A percentile compares a stretch with the other conserved stretches of the same genome.
phyloP scores from a whole-genome alignment of 2,888 invertebrate species.

The Thymelicus lineola region DNA sequence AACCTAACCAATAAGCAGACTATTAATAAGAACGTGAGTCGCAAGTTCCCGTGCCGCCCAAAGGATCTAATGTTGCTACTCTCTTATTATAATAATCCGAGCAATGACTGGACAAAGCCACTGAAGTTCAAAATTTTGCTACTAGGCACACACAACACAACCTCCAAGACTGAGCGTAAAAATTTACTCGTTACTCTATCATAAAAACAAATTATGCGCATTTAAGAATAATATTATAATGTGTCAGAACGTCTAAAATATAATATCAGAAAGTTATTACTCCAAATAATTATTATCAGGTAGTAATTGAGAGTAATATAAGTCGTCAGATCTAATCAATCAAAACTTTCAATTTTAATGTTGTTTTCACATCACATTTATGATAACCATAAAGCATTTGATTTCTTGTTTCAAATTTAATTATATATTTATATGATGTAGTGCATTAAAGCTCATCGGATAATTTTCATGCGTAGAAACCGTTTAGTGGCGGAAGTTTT shows the following conservation, averaged over 20 bases:
- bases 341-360: slow-evolving; percentile 32
- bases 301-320: slow-evolving; percentile 1
- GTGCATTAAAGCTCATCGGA: slow-evolving; percentile 36
- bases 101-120: too few species aligned
- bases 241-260: not conserved
- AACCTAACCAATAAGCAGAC: too few species aligned
- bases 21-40: too few species aligned
- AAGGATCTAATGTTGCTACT: too few species aligned
- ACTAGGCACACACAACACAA: too few species aligned
- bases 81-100: too few species aligned
- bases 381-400: slow-evolving; percentile 24
- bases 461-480: slow-evolving; percentile 34
- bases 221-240: not conserved
- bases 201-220: not conserved
- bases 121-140: too few species aligned
- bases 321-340: slow-evolving; percentile 20
- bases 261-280: not conserved
- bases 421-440: slow-evolving; percentile 42
- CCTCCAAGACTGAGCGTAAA: too few species aligned
- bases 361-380: slow-evolving; percentile 27
- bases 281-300: not conserved
- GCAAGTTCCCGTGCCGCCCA: too few species aligned
- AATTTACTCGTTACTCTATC: not conserved
- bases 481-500: slow-evolving; percentile 44
- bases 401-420: slow-evolving; percentile 39